phyloP scores from a whole-genome alignment of 2,888 invertebrate genomes.

The Colostygia pectinataria region DNA sequence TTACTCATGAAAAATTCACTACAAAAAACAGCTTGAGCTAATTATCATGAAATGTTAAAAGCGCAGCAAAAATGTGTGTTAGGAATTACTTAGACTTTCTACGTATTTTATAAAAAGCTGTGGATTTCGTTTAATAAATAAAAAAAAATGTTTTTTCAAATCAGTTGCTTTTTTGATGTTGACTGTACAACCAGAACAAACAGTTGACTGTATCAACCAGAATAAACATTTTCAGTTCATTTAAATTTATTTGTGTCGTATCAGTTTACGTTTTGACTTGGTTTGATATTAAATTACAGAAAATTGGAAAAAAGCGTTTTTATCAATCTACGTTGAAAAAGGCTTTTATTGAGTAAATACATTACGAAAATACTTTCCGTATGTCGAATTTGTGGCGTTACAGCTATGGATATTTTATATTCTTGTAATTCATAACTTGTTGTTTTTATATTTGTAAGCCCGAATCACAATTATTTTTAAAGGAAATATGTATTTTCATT shows the following conservation, averaged over 20 bases:
- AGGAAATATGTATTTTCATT: no score
- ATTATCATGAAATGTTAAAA: no score
- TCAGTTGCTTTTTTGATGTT: neutral
- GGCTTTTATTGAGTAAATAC: neutral
- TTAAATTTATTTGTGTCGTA: neutral
- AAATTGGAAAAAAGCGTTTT: neutral
- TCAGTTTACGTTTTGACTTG: neutral
- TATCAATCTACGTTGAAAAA: neutral
- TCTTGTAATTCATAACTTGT: neutral
- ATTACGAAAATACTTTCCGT: neutral
- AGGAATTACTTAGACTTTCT: no score
- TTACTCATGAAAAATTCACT: no score
- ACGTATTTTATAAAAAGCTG: no score
- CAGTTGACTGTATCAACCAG: neutral
- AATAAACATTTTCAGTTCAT: slow-evolving; percentile 1
- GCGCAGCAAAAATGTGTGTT: no score
- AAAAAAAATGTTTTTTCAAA: no score
- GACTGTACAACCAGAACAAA: neutral
- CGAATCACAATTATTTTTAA: neutral
- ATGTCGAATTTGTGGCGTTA: neutral
- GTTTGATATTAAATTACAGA: slow-evolving; percentile 2
- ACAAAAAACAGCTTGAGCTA: no score
- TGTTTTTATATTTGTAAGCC: neutral
- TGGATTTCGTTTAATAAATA: no score
- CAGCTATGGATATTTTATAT: neutral